Evolutionary conservation across 2,113 vertebrate genomes (phyloP), one percentile per base, ranked within the genome.

Genomic region (Porphyrio hochstetteri): DNA sequence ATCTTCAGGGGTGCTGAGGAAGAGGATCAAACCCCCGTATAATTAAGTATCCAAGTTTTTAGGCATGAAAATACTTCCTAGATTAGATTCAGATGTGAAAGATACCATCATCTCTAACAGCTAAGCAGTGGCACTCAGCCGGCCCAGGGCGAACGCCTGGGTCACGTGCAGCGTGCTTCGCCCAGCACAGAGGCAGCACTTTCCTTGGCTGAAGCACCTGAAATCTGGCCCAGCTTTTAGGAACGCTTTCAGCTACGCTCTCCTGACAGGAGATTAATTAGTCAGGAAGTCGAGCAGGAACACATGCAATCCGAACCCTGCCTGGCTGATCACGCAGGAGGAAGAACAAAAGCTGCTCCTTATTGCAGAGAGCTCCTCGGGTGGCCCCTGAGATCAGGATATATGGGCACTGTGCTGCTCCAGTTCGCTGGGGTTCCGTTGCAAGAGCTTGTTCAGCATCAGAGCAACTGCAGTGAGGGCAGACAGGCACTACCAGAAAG

Each of bases 221-320:
- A 95, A 96, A 96, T 80, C 60, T 63, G 79, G 69, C 77, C 86
- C 4, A 6, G 91, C 91, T 96, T 93, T 94, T 72, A 92, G 31
- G 95, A 95, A 93, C 16, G 20, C 86, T 86, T 90, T 94, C 83
- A 91, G 93, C 93, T 87, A 60, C 86, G 35, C 88, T 24, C 75
- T 53, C 59, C 88, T 65, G 92, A 96, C 92, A 93, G 70, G 15
- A 94, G 96, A 95, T 95, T 94, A 95, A 97, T 94, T 94, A 95
- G 95, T 12, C 95, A 94, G 95, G 96, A 97, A 96, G 95, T 75
- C 88, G 65, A 93, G 92, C 82, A 92, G 70, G 83, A 94, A 95
- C 93, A 95, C 80, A 79, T 72, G 90, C 93, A 92, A 95, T 42
- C 77, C 79, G 93, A 95, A 79, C 92, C 96, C 23, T 94, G 65